Base-by-base conservation (phyloP, 2,888 invertebrate species). In the Drosophila mimica region DNA sequence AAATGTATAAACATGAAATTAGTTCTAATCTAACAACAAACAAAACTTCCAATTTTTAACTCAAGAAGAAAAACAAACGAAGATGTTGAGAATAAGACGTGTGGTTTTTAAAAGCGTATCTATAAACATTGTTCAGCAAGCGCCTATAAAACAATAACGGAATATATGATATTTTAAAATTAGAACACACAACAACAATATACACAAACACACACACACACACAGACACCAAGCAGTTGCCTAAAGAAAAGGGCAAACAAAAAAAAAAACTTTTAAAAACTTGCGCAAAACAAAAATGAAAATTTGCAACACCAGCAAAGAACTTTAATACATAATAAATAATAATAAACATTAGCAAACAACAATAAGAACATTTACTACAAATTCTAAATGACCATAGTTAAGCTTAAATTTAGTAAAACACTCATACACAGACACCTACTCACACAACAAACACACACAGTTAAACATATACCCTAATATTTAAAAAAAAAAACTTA, bases 311-410 rank as follows among this genome's bases (percentile, higher is more conserved):
- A 77, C 84, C 84, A 86, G 86, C 88, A 85, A 77, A 88, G 49
- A 86, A 86, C 88, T 88, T 88, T 86, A 88, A 81, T 76, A 74
- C 74, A 80, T 78, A 75, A 74, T 83, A 71, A 82, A 40, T 80
- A 82, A 77, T 77, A 75, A 88, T 74, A 74, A 70, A 67, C 64
- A 80, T 76, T 79, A 79, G 73, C 71, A 83, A 81, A 49, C 64
- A 81, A 79, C 70, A 81, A 82, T 69, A 78, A 82, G 67, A 75
- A 79, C 72, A 82, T 81, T 83, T 86, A 86, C 80, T 80, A 86
- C 82, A 83, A 86, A 88, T 86, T 88, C 85, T 88, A 86, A 86
- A 88, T 86, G 88, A 85, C 83, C 85, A 86, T 86, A 86, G 85
- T 86, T 86, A 86, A 86, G 85, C 85, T 83, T 86, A 86, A 83